Conservation (phyloP, 1,140 invertebrate species). For the Zaprionus davidi region DNA sequence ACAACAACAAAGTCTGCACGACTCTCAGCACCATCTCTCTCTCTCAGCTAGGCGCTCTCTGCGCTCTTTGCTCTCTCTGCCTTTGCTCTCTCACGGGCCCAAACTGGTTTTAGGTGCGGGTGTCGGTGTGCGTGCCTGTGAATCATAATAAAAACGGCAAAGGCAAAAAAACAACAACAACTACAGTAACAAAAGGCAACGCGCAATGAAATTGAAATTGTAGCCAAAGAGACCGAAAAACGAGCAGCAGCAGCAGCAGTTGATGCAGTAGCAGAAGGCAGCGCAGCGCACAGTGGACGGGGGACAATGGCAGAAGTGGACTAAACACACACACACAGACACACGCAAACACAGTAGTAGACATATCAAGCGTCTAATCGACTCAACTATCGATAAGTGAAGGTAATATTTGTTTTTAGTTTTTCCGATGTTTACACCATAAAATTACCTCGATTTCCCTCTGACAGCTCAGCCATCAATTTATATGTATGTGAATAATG, state of each 20-base stretch:
- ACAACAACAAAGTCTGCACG: conserved; percentile 70
- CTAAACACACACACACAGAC: conserved; percentile 17
- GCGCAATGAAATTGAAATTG: conserved; percentile 78
- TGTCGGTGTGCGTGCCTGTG: conserved; percentile 57
- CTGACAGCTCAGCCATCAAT: not conserved
- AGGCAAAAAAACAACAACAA: conserved; percentile 34
- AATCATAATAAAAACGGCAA: conserved; percentile 70
- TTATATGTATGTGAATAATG: no score
- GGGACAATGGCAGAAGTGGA: conserved; percentile 54
- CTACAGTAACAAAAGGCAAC: conserved; percentile 48
- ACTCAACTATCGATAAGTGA: conserved; percentile 7
- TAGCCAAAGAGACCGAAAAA: conserved; percentile 48
- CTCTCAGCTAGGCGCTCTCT: conserved; percentile 11
- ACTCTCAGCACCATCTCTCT: not conserved
- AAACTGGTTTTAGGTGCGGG: conserved; percentile 62
- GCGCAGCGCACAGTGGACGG: conserved; percentile 17
- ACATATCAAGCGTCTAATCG: conserved; percentile 2
- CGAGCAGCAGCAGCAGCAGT: not conserved
- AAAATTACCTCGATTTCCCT: not conserved
- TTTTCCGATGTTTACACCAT: not conserved
- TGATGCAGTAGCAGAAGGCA: conserved; percentile 2
- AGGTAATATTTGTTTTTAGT: not conserved
- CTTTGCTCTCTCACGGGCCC: conserved; percentile 14
- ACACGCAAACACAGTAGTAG: not conserved
- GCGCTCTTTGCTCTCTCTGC: not conserved